Base-by-base conservation (phyloP, 2,888 invertebrate species). In the Rhodophaea formosa region DNA sequence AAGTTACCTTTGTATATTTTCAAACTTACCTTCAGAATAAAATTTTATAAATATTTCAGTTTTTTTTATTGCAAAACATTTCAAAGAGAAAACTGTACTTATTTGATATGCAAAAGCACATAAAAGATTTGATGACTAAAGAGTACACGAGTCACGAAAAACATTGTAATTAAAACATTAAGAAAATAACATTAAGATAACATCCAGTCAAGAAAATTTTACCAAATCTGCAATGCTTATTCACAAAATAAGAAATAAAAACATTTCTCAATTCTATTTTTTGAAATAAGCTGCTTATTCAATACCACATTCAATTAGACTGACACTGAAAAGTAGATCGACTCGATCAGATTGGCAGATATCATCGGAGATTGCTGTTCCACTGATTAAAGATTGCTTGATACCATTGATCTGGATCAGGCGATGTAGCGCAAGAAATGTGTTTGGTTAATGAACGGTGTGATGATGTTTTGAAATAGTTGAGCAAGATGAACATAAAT, bases 221-320 rank as follows among this genome's bases (percentile, higher is more conserved):
- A 39, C 39, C 10, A 12, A 39, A 12, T 39, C 1, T 12, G n/a
- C 39, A 39, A 39, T 39, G n/a, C n/a, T n/a, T n/a, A 39, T 12
- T 39, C 10, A 39, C 17, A 46, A 12, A 23, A 23, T 46, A 46
- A 10, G 16, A 45, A 45, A 17, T 44, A 16, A 45, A 10, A 46
- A 46, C 3, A 5, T 17, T 29, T 30, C 30, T 30, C 3, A 14
- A 23, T 12, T 12, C 3, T 3, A n/a, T 5, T 6, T 39, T 39
- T 39, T 39, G 39, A 10, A 39, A 39, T 39, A 10, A 55, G 45
- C 29, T n/a, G 16, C 51, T 62, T 58, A 66, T 62, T 60, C 52
- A 61, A 56, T 57, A 17, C 35, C 12, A 1, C 51, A 51, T 51
- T 51, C 51, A 51, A 51, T 51, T 51, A 51, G 16, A 14, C 39